Conservation (phyloP, 2,888 invertebrate species). For the Hartigia nigra region DNA sequence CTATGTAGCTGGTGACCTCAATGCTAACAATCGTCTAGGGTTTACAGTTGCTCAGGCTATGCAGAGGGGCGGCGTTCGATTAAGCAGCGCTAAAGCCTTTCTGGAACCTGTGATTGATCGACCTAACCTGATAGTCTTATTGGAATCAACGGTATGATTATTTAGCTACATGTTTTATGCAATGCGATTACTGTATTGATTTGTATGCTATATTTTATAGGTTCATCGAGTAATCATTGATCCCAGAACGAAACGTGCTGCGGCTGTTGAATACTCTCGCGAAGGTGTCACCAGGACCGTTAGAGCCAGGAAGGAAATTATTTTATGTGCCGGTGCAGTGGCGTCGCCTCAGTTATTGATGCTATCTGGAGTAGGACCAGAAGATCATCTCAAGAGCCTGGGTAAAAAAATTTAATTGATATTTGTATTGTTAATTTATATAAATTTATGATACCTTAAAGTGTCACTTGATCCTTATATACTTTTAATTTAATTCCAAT, state of each 20-base stretch:
- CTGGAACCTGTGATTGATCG: background rate
- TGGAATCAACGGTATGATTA: background rate
- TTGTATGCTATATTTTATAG: background rate
- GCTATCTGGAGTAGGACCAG: background rate
- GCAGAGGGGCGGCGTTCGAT: background rate
- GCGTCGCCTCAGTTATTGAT: background rate
- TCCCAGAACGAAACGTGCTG: background rate
- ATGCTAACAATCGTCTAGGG: conserved; percentile 24
- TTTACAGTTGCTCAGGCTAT: conserved; percentile 33
- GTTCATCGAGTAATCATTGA: background rate
- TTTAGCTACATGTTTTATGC: background rate
- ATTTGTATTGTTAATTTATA: background rate
- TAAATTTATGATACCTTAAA: background rate
- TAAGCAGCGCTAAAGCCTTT: background rate
- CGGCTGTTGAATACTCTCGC: background rate
- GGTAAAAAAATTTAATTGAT: too few species aligned
- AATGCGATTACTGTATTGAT: too few species aligned
- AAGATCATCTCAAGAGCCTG: background rate
- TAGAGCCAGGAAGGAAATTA: conserved; percentile 6
- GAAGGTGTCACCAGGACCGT: conserved; percentile 1
- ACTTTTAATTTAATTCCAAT: background rate
- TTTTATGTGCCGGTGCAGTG: background rate
- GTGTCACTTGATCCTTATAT: background rate
- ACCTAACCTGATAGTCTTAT: conserved; percentile 9
- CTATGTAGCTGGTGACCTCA: conserved; percentile 31